phyloP scores from a whole-genome alignment of 2,888 invertebrate genomes.

The Parnassius glacialis region DNA sequence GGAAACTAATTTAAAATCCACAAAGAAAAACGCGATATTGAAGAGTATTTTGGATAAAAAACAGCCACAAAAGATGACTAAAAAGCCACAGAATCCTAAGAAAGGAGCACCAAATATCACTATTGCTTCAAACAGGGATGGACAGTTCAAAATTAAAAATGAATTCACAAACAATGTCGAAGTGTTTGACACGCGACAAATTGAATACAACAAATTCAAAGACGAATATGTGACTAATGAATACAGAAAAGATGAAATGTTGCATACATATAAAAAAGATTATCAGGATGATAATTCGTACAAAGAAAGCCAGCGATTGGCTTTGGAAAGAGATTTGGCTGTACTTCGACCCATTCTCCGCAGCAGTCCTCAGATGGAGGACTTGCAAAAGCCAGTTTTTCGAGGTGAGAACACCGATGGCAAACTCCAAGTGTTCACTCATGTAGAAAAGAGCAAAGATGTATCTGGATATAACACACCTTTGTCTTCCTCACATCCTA shows the following conservation, averaged over 20 bases:
- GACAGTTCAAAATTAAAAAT: conserved; percentile 42
- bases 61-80: conserved; percentile 34
- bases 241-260: conserved; percentile 31
- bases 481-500: conserved; percentile 37
- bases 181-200: conserved; percentile 45
- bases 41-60: conserved; percentile 40
- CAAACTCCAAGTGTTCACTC: conserved; percentile 62
- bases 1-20: conserved; percentile 23
- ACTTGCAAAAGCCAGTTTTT: conserved; percentile 33
- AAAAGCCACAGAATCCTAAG: conserved; percentile 47
- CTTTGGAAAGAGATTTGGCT: conserved; percentile 48
- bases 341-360: conserved; percentile 47
- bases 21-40: conserved; percentile 29
- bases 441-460: conserved; percentile 55
- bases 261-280: conserved; percentile 31
- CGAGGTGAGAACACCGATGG: conserved; percentile 59
- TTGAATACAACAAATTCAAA: conserved; percentile 49
- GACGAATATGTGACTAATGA: conserved; percentile 40
- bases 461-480: conserved; percentile 33
- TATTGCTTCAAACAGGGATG: conserved; percentile 42
- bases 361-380: conserved; percentile 25
- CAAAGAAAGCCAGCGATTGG: conserved; percentile 39
- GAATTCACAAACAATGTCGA: conserved; percentile 45
- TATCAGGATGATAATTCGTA: conserved; percentile 36
- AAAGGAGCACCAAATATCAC: conserved; percentile 62